Conservation (phyloP, 2,113 vertebrate species). For the Dascyllus trimaculatus region DNA sequence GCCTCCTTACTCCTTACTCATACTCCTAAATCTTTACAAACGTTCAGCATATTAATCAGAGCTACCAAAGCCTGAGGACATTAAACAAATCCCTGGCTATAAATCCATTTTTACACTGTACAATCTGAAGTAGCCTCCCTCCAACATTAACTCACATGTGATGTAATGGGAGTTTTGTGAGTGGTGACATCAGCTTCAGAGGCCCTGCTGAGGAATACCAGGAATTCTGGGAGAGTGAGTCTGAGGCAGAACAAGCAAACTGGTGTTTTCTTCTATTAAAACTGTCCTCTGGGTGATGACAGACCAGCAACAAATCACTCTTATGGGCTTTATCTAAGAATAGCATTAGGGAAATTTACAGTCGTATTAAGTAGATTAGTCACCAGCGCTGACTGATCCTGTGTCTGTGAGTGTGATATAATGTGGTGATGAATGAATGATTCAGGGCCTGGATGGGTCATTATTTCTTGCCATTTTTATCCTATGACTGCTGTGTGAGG, state of each 20-base stretch:
- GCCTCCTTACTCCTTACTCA: too few species aligned
- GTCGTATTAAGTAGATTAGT: slow-evolving; percentile 26
- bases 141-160: neutral
- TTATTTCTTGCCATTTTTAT: slow-evolving; percentile 24
- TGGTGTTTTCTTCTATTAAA: slow-evolving; percentile 31
- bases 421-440: slow-evolving; percentile 48
- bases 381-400: slow-evolving; percentile 15
- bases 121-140: slow-evolving; percentile 1
- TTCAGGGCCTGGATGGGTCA: neutral
- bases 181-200: slow-evolving; percentile 36
- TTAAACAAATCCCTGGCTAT: neutral
- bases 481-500: slow-evolving; percentile 15
- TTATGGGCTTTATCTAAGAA: slow-evolving; percentile 35
- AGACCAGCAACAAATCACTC: slow-evolving; percentile 27
- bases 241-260: slow-evolving; percentile 22
- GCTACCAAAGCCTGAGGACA: neutral
- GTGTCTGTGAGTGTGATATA: slow-evolving; percentile 29
- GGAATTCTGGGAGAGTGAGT: slow-evolving; percentile 45
- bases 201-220: slow-evolving; percentile 18
- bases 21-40: neutral
- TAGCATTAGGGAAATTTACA: slow-evolving; percentile 25
- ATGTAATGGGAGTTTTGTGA: slow-evolving; percentile 28
- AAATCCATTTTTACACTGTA: neutral
- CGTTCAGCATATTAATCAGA: neutral
- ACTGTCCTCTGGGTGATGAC: slow-evolving; percentile 17